phyloP scores from a whole-genome alignment of 2,797 vertebrate genomes.

The Masticophis lateralis region DNA sequence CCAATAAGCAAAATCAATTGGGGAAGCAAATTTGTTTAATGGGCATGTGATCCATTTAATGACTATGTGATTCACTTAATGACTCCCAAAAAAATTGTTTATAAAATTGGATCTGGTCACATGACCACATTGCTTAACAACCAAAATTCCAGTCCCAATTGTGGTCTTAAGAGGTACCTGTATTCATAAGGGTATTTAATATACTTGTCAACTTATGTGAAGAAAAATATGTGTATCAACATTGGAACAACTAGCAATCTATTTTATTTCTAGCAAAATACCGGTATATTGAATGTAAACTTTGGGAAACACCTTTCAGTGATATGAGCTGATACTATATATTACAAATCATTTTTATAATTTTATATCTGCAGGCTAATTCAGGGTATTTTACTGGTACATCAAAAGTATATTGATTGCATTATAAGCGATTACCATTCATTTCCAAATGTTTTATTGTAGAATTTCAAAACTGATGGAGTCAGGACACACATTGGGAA shows the following conservation, averaged over 20 bases:
- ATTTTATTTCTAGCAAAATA: neutral
- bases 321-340: neutral
- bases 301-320: neutral
- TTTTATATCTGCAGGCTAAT: neutral
- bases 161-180: too few species aligned
- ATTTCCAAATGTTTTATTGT: neutral
- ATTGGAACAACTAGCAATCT: neutral
- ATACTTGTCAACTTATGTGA: neutral
- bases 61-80: too few species aligned
- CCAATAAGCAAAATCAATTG: too few species aligned
- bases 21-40: too few species aligned
- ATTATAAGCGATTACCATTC: neutral
- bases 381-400: neutral
- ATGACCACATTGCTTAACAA: too few species aligned
- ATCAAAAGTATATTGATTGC: neutral
- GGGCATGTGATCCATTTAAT: too few species aligned
- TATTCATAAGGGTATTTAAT: neutral
- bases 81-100: too few species aligned
- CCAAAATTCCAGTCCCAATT: too few species aligned
- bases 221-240: neutral
- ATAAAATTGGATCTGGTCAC: too few species aligned
- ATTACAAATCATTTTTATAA: neutral
- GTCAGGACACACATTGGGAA: too few species aligned
- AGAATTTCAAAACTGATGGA: neutral
- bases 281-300: neutral